Evolutionary conservation across 2,888 invertebrate genomes (phyloP), one percentile per base, ranked within the genome.

Genomic region (Leucoptera coffeella): DNA sequence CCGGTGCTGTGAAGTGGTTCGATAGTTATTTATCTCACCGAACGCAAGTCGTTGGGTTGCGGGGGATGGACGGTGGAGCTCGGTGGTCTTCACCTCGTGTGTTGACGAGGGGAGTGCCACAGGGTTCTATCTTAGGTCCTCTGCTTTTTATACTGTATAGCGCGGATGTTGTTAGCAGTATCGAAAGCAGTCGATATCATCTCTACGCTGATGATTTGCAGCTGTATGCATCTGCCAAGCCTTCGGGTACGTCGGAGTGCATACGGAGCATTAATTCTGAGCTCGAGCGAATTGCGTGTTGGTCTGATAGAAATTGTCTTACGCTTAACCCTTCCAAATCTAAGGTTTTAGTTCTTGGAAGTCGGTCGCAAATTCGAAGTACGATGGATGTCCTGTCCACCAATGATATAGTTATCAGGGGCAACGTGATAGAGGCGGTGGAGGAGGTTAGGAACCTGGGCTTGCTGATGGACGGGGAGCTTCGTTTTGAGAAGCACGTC

Each of bases 391-490:
- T 12, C 5, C n/a, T 25, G 7, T 27, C 26, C n/a, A n/a, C n/a
- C n/a, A n/a, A n/a, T 9, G 9, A 13, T 3, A 12, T 30, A 1
- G 3, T 19, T 10, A 10, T 29, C 2, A 12, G 6, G 2, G 25
- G 22, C 13, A 12, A 17, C 6, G 4, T 5, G 2, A 25, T 34
- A 4, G 29, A 30, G 23, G n/a, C 23, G 5, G 35, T 35, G 1
- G 4, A 4, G 3, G 26, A 27, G 12, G 32, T 31, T 2, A 12
- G 31, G 15, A 33, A 33, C 14, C 12, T 35, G 2, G 33, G 35
- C 9, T 7, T 33, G 3, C 4, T 29, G 1, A 11, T 33, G 14
- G 33, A 33, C 12, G 12, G 12, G 3, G 12, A 19, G 3, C n/a
- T 32, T 15, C 14, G 28, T 2, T 35, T 31, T 17, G 29, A 30